Percentiles rank a stretch among this genome's conserved stretches.
These are phyloP conservation scores for Siniperca knerii DNA, from an alignment of 2,113 vertebrate species.

Conservation along the genomic window DNA sequence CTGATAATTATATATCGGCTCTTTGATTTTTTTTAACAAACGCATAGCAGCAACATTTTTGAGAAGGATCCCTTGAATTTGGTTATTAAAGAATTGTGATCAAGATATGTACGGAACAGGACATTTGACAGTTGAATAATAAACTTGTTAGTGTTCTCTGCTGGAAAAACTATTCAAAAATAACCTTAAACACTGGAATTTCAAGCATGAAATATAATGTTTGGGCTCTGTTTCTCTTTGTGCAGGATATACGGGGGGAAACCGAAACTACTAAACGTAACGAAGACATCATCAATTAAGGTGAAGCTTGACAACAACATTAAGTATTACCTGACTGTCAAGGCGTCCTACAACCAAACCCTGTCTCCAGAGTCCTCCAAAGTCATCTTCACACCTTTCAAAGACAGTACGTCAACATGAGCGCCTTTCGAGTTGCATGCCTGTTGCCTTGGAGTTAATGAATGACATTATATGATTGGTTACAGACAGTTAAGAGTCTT, in stretches of 20 bases:
- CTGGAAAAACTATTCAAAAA: background rate
- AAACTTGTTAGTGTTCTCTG: background rate
- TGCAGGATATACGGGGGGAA: background rate
- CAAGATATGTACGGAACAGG: too few species aligned
- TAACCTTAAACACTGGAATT: background rate
- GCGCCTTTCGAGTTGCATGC: background rate
- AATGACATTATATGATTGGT: background rate
- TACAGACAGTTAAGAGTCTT: background rate
- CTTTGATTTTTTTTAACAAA: background rate
- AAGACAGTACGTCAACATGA: slow-evolving; percentile 35
- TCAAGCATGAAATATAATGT: background rate
- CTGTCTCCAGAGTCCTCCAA: fast-evolving
- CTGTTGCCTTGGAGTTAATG: background rate
- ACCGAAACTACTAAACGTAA: background rate
- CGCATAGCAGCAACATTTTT: background rate
- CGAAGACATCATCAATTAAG: background rate
- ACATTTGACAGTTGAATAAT: background rate
- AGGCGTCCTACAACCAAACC: slow-evolving; percentile 36
- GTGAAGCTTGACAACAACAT: fast-evolving
- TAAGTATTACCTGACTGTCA: background rate
- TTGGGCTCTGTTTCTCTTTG: background rate
- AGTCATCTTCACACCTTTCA: fast-evolving
- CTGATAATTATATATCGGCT: background rate
- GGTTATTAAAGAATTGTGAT: background rate
- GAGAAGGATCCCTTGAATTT: background rate